Base-by-base conservation (phyloP, 1,140 invertebrate genomes). In the Atta colombica region DNA sequence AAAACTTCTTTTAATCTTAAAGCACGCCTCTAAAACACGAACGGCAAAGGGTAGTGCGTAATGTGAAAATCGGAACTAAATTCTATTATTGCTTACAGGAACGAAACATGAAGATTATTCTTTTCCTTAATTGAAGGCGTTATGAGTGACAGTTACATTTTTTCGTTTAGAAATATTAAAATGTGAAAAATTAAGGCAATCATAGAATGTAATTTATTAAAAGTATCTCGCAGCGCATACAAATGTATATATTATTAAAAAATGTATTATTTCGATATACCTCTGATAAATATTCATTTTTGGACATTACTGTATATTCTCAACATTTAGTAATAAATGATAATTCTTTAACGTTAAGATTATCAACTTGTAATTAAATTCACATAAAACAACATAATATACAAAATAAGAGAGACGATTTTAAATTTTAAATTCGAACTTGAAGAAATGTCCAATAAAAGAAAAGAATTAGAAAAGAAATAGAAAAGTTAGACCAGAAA, bases 121-220 rank as follows among this genome's bases (percentile, higher is more conserved):
- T 25, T 4, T 55, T 39, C 1, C 35, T 4, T 60, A 25, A 77
- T 61, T 60, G 53, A 60, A 60, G 18, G 28, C 31, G 53, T 75
- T 75, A 39, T 75, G 49, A 21, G 3, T 21, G n/a, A 16, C n/a
- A 58, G 3, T 39, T 75, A 18, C 53, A 60, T 77, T 60, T 77
- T 25, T 18, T 45, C 14, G 3, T 61, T 60, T 45, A 16, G 5
- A 75, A 75, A 21, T 75, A 60, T 75, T 8, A 18, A 53, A 28
- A 72, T 18, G 3, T 4, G 10, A 75, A 28, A 58, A 75, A 75
- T 2, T 21, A 35, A 35, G 7, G 14, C 4, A 75, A 6, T 39
- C 7, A n/a, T 18, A 35, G 39, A 45, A 35, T 60, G 21, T 18
- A 31, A 55, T 3, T 8, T 55, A 21, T 53, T 18, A 66, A 31